Conservation (phyloP, 2,888 invertebrate genomes). For the Parapristionchus giblindavisi region DNA sequence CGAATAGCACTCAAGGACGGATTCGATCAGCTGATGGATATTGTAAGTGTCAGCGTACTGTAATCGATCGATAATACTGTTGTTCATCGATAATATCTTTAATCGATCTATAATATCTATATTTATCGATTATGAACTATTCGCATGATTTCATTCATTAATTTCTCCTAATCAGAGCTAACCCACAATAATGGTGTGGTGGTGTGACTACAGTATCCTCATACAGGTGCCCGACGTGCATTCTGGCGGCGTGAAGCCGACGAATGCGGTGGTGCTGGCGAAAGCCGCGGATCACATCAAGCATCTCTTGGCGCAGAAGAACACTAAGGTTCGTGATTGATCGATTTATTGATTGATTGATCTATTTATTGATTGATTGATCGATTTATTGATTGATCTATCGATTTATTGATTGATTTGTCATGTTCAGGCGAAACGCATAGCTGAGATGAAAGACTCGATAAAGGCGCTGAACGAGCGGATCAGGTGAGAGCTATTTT, state of each 20-base stretch:
- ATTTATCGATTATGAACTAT: too few relatives aligned
- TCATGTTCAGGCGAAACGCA: background rate
- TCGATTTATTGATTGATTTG: background rate
- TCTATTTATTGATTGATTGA: background rate
- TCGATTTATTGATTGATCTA: background rate
- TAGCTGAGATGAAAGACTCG: slow-evolving; percentile 45
- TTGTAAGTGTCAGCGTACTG: slow-evolving; percentile 47
- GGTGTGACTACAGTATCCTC: background rate
- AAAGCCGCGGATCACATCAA: slow-evolving; percentile 66
- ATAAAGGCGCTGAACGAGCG: slow-evolving; percentile 49
- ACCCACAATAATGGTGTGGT: too few relatives aligned
- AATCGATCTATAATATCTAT: too few relatives aligned
- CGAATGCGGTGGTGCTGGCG: slow-evolving; percentile 69
- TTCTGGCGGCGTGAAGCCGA: slow-evolving; percentile 65
- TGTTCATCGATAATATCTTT: background rate
- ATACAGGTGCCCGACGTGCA: slow-evolving; percentile 62
- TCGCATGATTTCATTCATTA: too few relatives aligned
- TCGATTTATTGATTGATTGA: background rate
- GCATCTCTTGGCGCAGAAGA: slow-evolving; percentile 46
- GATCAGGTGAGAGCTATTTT: slow-evolving; percentile 29
- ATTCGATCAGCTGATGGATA: slow-evolving; percentile 66
- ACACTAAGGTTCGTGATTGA: slow-evolving; percentile 40
- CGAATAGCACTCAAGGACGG: slow-evolving; percentile 69
- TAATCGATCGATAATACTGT: background rate
- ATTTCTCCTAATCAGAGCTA: too few relatives aligned